Conservation (phyloP, 2,888 invertebrate genomes). For the Drosophila siamana region DNA sequence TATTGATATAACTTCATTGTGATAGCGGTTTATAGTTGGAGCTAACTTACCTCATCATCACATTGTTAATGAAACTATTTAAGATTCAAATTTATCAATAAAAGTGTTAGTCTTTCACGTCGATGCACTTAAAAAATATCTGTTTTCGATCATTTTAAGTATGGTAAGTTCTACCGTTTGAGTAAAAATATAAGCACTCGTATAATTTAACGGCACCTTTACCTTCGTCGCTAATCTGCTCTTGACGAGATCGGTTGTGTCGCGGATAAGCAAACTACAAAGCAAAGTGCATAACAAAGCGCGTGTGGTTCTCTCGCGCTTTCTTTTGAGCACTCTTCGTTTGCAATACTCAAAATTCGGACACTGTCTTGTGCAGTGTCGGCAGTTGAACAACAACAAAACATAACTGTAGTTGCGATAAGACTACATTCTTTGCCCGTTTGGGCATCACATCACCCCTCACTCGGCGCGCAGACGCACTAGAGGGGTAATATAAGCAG, state of each 20-base stretch:
- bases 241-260: neutral
- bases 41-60: neutral
- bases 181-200: too few species aligned
- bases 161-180: too few species aligned
- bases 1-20: neutral
- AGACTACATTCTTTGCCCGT: neutral
- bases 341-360: neutral
- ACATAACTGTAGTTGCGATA: too few species aligned
- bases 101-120: too few species aligned
- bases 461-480: conserved; percentile 3
- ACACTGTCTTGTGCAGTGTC: neutral
- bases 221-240: neutral
- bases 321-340: neutral
- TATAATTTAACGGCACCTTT: too few species aligned
- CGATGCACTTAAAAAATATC: too few species aligned
- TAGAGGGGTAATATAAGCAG: conserved; percentile 15
- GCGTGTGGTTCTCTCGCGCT: too few species aligned
- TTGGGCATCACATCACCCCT: conserved; percentile 4
- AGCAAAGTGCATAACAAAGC: too few species aligned
- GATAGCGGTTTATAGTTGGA: neutral
- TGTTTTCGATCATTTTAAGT: too few species aligned
- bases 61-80: too few species aligned
- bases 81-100: too few species aligned
- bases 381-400: neutral
- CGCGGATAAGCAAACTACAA: neutral